Percentiles rank a stretch among this genome's conserved stretches.
Evolutionary conservation across 2,113 vertebrate genomes (phyloP).

Genomic region (Lagopus muta): DNA sequence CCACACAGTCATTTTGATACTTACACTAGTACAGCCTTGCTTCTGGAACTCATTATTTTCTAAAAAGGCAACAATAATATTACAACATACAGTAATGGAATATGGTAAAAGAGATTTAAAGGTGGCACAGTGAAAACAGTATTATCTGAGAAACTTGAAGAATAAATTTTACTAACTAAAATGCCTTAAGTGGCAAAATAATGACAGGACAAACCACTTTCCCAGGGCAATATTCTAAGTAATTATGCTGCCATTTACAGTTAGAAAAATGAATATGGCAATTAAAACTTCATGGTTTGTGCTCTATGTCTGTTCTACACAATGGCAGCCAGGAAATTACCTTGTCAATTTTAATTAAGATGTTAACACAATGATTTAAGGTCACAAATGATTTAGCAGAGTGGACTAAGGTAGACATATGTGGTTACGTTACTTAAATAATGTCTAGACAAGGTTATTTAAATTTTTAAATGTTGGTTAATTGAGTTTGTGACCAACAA

Average conservation of each 20-base stretch:
- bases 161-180: not conserved
- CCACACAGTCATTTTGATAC: not conserved
- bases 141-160: not conserved
- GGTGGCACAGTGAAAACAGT: not conserved
- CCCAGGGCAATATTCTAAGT: not conserved
- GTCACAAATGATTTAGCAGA: not conserved
- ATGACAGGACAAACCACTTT: not conserved
- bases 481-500: not conserved
- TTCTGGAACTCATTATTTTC: not conserved
- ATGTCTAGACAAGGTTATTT: not conserved
- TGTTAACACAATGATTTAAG: not conserved
- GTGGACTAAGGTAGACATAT: not conserved
- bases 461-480: not conserved
- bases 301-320: not conserved
- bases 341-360: slow-evolving; percentile 27
- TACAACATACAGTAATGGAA: not conserved
- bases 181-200: not conserved
- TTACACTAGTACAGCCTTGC: not conserved
- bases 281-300: slow-evolving; percentile 12
- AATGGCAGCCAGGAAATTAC: slow-evolving; percentile 9
- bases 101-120: not conserved
- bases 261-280: slow-evolving; percentile 37
- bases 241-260: slow-evolving; percentile 38
- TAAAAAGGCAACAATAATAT: not conserved
- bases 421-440: not conserved